phyloP scores from a whole-genome alignment of 2,113 vertebrate genomes.

The Panurus biarmicus region DNA sequence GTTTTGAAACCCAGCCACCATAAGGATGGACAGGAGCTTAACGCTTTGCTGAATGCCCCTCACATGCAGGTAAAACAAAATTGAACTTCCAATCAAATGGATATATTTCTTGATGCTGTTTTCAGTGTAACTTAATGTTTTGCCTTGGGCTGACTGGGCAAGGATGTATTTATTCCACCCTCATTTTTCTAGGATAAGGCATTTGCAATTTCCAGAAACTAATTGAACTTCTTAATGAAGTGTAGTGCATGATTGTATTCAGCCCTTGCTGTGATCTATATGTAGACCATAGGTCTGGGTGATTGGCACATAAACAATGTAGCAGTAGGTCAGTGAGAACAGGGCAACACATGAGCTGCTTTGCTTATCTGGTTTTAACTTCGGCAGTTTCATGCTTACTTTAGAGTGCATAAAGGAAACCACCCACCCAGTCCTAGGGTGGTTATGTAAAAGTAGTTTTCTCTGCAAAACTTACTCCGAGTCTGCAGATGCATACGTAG shows the following conservation, averaged over 20 bases:
- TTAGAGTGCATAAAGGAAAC: neutral
- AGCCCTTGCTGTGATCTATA: neutral
- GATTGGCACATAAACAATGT: neutral
- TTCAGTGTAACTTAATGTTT: neutral
- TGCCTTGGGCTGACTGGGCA: neutral
- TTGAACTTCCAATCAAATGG: neutral
- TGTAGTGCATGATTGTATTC: neutral
- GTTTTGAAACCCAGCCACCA: conserved; percentile 84
- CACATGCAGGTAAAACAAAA: conserved; percentile 83
- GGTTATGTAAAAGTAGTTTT: neutral
- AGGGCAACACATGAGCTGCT: neutral
- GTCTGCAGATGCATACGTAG: neutral
- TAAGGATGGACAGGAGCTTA: conserved; percentile 87
- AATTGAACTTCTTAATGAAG: neutral
- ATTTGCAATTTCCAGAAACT: neutral
- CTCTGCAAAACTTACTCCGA: neutral
- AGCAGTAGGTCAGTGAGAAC: neutral
- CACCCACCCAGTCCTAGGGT: neutral
- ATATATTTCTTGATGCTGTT: neutral
- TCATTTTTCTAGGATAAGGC: neutral
- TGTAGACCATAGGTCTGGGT: neutral
- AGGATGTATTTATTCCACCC: neutral
- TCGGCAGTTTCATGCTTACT: neutral
- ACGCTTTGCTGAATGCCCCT: conserved; percentile 82
- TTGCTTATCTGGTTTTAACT: neutral